Base-by-base conservation (phyloP, 2,113 vertebrate genomes). In the Syngnathus floridae region DNA sequence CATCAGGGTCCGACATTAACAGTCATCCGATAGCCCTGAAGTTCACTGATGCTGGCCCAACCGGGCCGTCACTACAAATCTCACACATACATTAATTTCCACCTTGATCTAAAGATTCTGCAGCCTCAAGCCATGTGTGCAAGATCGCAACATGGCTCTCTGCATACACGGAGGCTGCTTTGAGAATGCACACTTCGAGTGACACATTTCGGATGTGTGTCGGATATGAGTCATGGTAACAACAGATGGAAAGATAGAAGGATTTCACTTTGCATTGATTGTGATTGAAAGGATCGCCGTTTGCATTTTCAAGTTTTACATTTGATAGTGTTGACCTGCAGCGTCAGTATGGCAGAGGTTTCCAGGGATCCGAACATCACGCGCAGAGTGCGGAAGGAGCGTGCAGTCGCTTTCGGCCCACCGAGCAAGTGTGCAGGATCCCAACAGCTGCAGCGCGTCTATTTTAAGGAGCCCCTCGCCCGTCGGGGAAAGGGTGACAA, bases 401-500 rank as follows among this genome's bases (percentile, higher is more conserved):
- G 19, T 13, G 31, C 5, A 31, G 5, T 57, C 55, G 55, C 31
- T 38, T 58, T 58, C 56, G 64, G 51, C 71, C 12, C 1, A 48
- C 16, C 16, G 71, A 69, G 81, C 75, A 75, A 46, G 43, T 72
- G 69, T 79, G 79, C 85, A 86, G 75, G 84, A 86, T 79, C 72
- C 67, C 80, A 87, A 85, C 88, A 87, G 85, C 84, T 89, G 88
- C 87, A 81, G 69, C 70, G 60, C 59, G 64, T 75, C 88, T 89
- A 90, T 90, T 90, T 90, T 88, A 80, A 67, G 85, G 63, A 73
- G 73, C 72, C 41, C 69, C 78, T 64, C 65, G 75, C 43, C 37
- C 26, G 26, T 41, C 2, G 80, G 73, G 81, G 46, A 71, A 81
- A 78, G 61, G 81, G 71, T 75, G 84, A 78, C 68, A 65, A 73